Base-by-base conservation (phyloP, 2,888 invertebrate genomes). In the Platycheirus rosarum region DNA sequence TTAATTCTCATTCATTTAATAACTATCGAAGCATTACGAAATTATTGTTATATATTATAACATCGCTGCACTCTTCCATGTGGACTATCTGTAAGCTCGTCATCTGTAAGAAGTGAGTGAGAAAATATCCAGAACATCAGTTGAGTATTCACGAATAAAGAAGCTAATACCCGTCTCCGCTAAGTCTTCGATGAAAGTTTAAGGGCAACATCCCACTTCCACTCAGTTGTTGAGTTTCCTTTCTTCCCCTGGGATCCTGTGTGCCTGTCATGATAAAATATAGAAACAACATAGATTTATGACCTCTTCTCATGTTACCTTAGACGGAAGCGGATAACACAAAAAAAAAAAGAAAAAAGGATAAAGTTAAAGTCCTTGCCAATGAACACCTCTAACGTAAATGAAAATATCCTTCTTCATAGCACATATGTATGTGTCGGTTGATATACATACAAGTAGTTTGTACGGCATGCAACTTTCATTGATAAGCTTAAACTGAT, bases 261-360 rank as follows among this genome's bases (percentile, higher is more conserved):
- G 69, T 60, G 49, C 46, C 62, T 80, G 75, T 80, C 68, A 62
- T 70, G 75, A 80, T 75, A 65, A 80, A 75, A 75, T 65, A 60
- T 46, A 60, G 65, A 60, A 68, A 75, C 51, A 75, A 80, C 69
- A 75, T 80, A 66, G 79, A 80, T 80, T 80, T 80, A 80, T 75
- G 63, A 66, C 75, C 62, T 63, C 32, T 40, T 65, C 53, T 55
- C 63, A 42, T 63, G 37, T 76, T 69, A 69, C 78, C 18, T 73
- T 55, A 44, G 20, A 65, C 26, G 37, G 40, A 69, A 69, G 69
- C 26, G 49, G 70, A 55, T 42, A 46, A 44, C 29, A 29, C 16
- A 23, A 11, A 16, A 16, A 2, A 51, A 16, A 51, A 71, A 26
- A 20, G 46, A 23, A 29, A 29, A 35, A 11, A 14, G 13, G 55